Percentiles rank a stretch among this genome's conserved stretches.
These are phyloP conservation scores for Ormyrus pomaceus DNA, from an alignment of 2,888 invertebrate species.

Conservation along the genomic window DNA sequence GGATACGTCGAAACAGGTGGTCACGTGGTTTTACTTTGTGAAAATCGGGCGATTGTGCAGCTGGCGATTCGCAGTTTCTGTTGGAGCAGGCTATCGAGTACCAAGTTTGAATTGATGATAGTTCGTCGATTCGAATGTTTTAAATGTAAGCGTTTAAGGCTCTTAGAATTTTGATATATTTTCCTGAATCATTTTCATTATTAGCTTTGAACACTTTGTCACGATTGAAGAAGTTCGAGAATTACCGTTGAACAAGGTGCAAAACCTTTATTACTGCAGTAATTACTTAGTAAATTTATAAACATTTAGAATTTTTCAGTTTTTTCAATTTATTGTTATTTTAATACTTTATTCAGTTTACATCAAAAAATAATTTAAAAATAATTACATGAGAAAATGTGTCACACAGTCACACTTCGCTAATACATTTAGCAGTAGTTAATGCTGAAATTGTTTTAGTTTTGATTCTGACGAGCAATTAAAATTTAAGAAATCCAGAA, in stretches of 20 bases:
- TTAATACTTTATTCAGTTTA: no score
- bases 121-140: no score
- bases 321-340: no score
- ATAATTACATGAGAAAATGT: slow-evolving; percentile 60
- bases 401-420: slow-evolving; percentile 50
- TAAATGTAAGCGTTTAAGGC: slow-evolving; percentile 34
- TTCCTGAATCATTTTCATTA: slow-evolving; percentile 64
- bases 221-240: slow-evolving; percentile 34
- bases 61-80: no score
- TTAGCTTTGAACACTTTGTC: slow-evolving; percentile 50
- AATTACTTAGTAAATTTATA: slow-evolving; percentile 62
- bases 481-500: slow-evolving; percentile 32
- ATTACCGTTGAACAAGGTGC: neutral
- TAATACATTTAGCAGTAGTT: slow-evolving; percentile 58
- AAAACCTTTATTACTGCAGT: slow-evolving; percentile 60
- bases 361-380: no score
- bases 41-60: no score
- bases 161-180: slow-evolving; percentile 64
- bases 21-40: neutral
- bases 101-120: no score
- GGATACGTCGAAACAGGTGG: neutral
- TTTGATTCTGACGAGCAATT: slow-evolving; percentile 51
- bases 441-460: slow-evolving; percentile 60
- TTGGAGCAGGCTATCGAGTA: no score
- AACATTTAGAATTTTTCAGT: no score